Percentiles rank a stretch among this genome's conserved stretches.
phyloP scores from a whole-genome alignment of 2,797 vertebrate genomes.

The Xerus rutilus region DNA sequence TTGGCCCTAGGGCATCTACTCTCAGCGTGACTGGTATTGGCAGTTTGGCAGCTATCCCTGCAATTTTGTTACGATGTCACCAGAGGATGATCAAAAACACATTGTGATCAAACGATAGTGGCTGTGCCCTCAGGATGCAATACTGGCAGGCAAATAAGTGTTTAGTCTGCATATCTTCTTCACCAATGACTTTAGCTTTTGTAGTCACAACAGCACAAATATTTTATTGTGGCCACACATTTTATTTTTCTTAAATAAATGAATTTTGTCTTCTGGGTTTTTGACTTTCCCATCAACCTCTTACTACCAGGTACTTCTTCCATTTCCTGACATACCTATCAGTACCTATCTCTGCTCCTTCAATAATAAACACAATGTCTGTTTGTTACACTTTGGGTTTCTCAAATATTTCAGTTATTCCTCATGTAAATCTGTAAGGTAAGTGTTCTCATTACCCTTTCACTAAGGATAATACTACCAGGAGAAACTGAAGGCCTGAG shows the following conservation, averaged over 20 bases:
- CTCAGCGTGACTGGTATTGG: neutral
- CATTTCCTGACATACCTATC: neutral
- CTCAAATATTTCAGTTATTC: neutral
- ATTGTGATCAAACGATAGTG: neutral
- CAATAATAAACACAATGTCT: neutral
- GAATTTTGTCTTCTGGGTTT: constrained; percentile 2
- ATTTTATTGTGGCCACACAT: neutral
- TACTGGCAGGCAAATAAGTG: neutral
- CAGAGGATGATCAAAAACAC: neutral
- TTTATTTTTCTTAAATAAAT: neutral
- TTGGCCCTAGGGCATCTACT: neutral
- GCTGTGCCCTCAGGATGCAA: neutral
- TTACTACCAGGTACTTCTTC: neutral
- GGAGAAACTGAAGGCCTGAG: neutral
- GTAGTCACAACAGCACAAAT: neutral
- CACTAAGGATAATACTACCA: neutral
- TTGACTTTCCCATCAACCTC: neutral
- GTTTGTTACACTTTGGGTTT: neutral
- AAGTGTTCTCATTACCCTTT: neutral
- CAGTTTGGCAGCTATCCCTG: neutral
- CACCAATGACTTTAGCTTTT: neutral
- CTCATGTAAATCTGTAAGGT: neutral
- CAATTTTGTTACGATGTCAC: constrained; percentile 11
- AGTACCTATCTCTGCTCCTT: neutral
- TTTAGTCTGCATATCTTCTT: neutral